Conservation (phyloP, 1,140 invertebrate species). For the Magallana ariakensis region DNA sequence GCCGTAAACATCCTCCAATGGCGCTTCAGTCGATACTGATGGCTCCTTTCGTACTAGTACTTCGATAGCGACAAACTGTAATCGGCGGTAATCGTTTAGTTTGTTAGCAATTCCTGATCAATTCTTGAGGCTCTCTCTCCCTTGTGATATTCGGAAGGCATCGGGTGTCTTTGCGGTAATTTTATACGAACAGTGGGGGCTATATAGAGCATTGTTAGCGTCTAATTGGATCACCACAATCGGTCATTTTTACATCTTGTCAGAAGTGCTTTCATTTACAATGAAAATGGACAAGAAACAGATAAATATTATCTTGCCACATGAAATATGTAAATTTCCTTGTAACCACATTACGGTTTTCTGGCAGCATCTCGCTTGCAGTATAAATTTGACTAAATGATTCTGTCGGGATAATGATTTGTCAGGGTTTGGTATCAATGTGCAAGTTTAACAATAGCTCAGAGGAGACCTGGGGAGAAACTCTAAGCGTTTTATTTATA, state of each 20-base stretch:
- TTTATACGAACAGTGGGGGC: slow-evolving; percentile 31
- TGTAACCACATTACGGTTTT: slow-evolving; percentile 32
- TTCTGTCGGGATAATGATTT: slow-evolving; percentile 41
- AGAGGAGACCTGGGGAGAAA: slow-evolving; percentile 13
- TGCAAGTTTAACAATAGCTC: slow-evolving; percentile 42
- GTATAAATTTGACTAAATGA: slow-evolving; percentile 22
- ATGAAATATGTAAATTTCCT: slow-evolving; percentile 41
- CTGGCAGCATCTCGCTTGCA: slow-evolving; percentile 30
- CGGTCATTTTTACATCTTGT: slow-evolving; percentile 44
- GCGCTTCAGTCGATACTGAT: neutral
- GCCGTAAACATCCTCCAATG: neutral
- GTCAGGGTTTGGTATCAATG: slow-evolving; percentile 31
- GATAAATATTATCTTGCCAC: slow-evolving; percentile 42
- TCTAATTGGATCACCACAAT: slow-evolving; percentile 31
- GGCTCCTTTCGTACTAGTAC: neutral
- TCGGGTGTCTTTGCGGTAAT: slow-evolving; percentile 36
- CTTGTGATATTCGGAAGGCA: slow-evolving; percentile 16
- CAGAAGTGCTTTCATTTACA: slow-evolving; percentile 38
- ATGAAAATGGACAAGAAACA: slow-evolving; percentile 50
- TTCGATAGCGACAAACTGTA: slow-evolving; percentile 15
- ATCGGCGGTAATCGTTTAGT: slow-evolving; percentile 15
- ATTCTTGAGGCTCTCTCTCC: neutral
- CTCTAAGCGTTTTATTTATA: slow-evolving; percentile 16
- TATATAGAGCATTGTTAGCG: neutral
- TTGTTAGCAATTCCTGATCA: slow-evolving; percentile 39